phyloP scores from a whole-genome alignment of 2,888 invertebrate species.

The Sminthurides aquaticus region DNA sequence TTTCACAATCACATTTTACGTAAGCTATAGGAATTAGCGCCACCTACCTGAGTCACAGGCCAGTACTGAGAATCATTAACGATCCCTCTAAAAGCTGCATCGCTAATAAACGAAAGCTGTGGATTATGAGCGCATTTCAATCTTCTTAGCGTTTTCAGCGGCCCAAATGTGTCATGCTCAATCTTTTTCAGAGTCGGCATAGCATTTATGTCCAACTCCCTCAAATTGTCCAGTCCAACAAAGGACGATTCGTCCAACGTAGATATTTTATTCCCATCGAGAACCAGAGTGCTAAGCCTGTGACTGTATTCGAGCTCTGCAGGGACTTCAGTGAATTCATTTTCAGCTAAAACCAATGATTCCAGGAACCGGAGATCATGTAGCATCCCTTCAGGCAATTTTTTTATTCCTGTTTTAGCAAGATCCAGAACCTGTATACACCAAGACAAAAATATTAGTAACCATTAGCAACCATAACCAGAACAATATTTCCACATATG shows the following conservation, averaged over 20 bases:
- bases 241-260: constrained; percentile 30
- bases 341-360: constrained; percentile 27
- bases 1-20: no score
- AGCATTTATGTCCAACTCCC: constrained; percentile 55
- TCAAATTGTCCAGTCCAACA: constrained; percentile 26
- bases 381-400: constrained; percentile 39
- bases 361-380: constrained; percentile 30
- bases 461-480: background rate
- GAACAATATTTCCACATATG: background rate
- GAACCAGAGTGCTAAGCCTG: constrained; percentile 24
- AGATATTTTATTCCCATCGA: constrained; percentile 34
- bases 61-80: constrained; percentile 28
- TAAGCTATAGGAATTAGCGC: no score
- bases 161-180: constrained; percentile 53
- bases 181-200: constrained; percentile 58
- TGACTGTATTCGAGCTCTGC: constrained; percentile 29
- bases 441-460: background rate
- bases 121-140: constrained; percentile 61
- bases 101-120: constrained; percentile 55
- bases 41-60: constrained; percentile 33
- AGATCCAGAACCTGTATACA: constrained; percentile 28
- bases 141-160: constrained; percentile 48
- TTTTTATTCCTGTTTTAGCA: constrained; percentile 22
- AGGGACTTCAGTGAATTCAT: constrained; percentile 32
- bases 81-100: constrained; percentile 52